Base-by-base conservation (phyloP, 2,888 invertebrate species). In the Amorpha juglandis region DNA sequence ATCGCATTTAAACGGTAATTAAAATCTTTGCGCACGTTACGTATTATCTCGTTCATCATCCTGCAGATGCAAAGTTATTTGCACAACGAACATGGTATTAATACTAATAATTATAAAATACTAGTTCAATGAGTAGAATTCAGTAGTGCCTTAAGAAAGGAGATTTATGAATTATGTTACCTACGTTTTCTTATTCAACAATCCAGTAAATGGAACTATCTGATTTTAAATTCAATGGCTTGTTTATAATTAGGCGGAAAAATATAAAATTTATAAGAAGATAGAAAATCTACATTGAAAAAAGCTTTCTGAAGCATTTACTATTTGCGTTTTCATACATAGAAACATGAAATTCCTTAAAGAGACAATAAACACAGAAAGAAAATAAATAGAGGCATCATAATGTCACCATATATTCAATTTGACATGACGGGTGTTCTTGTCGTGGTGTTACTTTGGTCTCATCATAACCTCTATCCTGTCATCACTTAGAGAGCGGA, bases 401-500 rank as follows among this genome's bases (percentile, higher is more conserved):
- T 38, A 38, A 38, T 38, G 8, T 48, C 11, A 48, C 27, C 16
- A 47, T 53, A 45, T 33, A 45, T 19, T 35, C 55, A 48, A 64
- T 64, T 52, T 53, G 33, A 65, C 48, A 58, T 48, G 55, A 58
- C 45, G 64, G 14, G 47, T 48, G 55, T 14, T 48, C 55, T 58
- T 19, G 48, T 45, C 14, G 58, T 35, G 58, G 38, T 48, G 47
- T 42, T 47, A 65, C 48, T 53, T 38, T 9, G 8, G 38, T 38
- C 9, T 52, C 33, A 19, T 42, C 7, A 1, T 72, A 71, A 75
- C 70, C 74, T 72, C 80, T 79, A 79, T 80, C 81, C 82, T 84
- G 87, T 89, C 88, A 84, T 85, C 87, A 81, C 80, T 80, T 80
- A 78, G 77, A 78, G 73, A 70, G 70, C 67, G 74, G 80, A 82